These are phyloP conservation scores for Holothuria scabra DNA, from an alignment of 53 echinoderm and acorn worm genomes.

Conservation along the genomic window DNA sequence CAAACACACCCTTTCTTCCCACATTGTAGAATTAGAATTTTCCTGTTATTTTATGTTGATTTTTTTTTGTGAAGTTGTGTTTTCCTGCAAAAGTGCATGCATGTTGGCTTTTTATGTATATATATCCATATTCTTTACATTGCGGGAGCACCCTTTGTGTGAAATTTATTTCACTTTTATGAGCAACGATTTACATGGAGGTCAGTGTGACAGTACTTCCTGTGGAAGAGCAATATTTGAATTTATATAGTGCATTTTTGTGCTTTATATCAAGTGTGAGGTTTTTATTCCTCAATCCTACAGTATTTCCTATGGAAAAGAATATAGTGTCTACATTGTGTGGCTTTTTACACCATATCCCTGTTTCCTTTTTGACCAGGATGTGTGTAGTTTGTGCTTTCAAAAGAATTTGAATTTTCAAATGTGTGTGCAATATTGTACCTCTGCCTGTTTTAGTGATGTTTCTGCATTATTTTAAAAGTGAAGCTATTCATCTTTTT, in stretches of 20 bases:
- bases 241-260: neutral
- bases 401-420: too few species aligned
- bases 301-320: slow-evolving; percentile 34
- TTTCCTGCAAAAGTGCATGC: slow-evolving; percentile 23
- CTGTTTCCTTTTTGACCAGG: neutral
- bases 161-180: neutral
- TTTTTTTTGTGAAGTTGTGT: slow-evolving; percentile 29
- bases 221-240: slow-evolving; percentile 28
- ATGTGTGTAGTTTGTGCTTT: slow-evolving; percentile 5
- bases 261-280: neutral
- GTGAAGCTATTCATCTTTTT: too few species aligned
- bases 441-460: too few species aligned
- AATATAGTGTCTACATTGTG: slow-evolving; percentile 9
- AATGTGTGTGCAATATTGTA: neutral
- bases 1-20: neutral
- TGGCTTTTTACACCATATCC: neutral
- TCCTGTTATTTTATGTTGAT: neutral
- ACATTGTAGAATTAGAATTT: slow-evolving; percentile 29
- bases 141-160: slow-evolving; percentile 5
- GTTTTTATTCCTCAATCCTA: neutral
- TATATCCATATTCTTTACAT: neutral
- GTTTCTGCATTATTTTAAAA: too few species aligned
- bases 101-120: slow-evolving; percentile 22
- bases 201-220: slow-evolving; percentile 4
- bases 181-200: too few species aligned